Conservation (phyloP, 2,888 invertebrate genomes). For the Labia minor region DNA sequence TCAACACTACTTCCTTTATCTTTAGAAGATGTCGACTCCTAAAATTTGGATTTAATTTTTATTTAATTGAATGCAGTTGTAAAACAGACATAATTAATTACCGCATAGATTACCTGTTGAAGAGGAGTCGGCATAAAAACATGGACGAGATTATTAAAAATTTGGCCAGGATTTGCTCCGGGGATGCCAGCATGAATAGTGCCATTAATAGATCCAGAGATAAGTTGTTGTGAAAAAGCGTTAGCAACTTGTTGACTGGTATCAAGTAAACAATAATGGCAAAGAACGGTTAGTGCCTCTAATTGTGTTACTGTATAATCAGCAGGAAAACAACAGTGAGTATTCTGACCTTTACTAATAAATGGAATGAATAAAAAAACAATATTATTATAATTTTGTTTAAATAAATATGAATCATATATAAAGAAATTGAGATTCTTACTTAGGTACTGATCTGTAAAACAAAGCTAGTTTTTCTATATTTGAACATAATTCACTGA, state of each 20-base stretch:
- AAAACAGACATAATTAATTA: not conserved
- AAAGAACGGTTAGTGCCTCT: constrained; percentile 64
- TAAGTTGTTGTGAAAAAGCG: constrained; percentile 45
- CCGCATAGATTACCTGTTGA: constrained; percentile 32
- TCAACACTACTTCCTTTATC: constrained; percentile 36
- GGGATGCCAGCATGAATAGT: constrained; percentile 40
- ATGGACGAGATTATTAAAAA: constrained; percentile 69
- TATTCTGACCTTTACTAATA: not conserved
- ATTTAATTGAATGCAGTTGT: constrained; percentile 4
- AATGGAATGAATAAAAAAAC: not conserved
- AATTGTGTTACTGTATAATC: constrained; percentile 69
- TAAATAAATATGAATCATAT: not conserved
- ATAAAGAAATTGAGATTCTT: constrained; percentile 8
- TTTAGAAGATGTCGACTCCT: constrained; percentile 34
- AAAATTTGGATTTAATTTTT: constrained; percentile 22
- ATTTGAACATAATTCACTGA: constrained; percentile 68
- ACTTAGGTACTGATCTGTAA: constrained; percentile 15
- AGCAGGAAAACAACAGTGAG: constrained; percentile 43
- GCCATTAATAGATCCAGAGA: constrained; percentile 33
- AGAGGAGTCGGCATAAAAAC: constrained; percentile 60
- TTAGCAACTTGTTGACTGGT: constrained; percentile 48
- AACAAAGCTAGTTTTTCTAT: constrained; percentile 50
- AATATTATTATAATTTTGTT: not conserved
- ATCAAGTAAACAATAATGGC: constrained; percentile 70
- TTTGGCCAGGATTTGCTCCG: constrained; percentile 52